Evolutionary conservation across 2,888 invertebrate genomes (phyloP), one percentile per base, ranked within the genome.

Genomic region (Erpobdella octoculata): DNA sequence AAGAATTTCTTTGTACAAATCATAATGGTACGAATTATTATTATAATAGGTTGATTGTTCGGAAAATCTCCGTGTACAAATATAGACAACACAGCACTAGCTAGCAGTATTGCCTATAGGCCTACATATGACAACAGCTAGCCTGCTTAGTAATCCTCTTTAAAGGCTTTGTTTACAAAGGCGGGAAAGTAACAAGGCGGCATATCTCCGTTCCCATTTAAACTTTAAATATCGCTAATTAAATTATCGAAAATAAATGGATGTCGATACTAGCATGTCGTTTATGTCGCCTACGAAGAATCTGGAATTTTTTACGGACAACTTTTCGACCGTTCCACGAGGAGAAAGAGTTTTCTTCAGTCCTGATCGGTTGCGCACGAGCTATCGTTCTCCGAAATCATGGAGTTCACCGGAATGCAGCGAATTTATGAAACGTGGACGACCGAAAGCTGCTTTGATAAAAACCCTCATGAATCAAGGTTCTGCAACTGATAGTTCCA

Each of bases 391-490:
- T 28, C 53, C 62, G 21, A 33, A 64, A 48, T 48, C 68, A 18
- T 53, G 59, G 70, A 59, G 58, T 25, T 64, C 71, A 21, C 70
- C 70, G 33, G 21, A n/a, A 8, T 41, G 31, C 12, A 58, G 71
- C 21, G 72, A 72, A 18, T 71, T 68, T 6, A 37, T 73, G 53
- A 76, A 72, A 66, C 71, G 89, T 76, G 90, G 90, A 21, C 83
- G 90, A 76, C 90, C 90, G 21, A 85, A 89, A 78, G 89, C 89
- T 65, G 89, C 89, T 81, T 86, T 87, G 71, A 86, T 90, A 70
- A 87, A 87, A 74, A 86, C 86, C 73, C 84, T 90, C 68, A 89
- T 89, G 82, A 84, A 87, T 76, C 88, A 89, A 82, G 89, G 89
- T 48, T 87, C 88, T 31, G 28, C 53, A 25, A 36, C 48, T 12